Evolutionary conservation across 2,888 invertebrate species (phyloP), one percentile per base, ranked within the genome.

Genomic region (Alcis repandata): DNA sequence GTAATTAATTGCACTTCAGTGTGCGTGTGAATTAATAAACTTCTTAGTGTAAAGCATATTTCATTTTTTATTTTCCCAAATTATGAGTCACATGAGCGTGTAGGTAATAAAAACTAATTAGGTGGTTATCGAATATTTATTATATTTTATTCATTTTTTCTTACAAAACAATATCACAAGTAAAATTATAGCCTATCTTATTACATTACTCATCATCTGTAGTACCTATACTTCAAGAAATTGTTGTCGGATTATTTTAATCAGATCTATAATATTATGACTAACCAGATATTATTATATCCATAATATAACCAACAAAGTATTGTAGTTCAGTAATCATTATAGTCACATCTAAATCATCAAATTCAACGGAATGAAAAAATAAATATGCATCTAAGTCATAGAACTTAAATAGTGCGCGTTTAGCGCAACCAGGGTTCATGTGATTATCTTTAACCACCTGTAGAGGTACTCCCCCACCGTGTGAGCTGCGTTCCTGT

Each of bases 1-100:
- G 83, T 81, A 41, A 33, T 87, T 73, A 85, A 82, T 86, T 73
- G 87, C 90, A 89, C 90, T 80, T 81, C 71, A 84, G 78, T 77
- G 90, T 90, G 90, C 90, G 82, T 85, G 84, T 90, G 88, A 87
- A 89, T 82, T 84, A 85, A 88, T 86, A 86, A 86, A 88, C 86
- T 88, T 87, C 86, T 89, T 91, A 91, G 90, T 91, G 87, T 91
- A 91, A 90, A 85, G 86, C 87, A 87, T 82, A 62, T 58, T 48
- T 15, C 68, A 65, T 61, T 74, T 68, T 78, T 70, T 76, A 71
- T 78, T 79, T 63, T 17, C 15, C n/a, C 17, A 19, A 40, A 51
- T 7, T 19, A 20, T 9, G 27, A 27, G n/a, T n/a, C n/a, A n/a
- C n/a, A n/a, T n/a, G n/a, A n/a, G n/a, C n/a, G n/a, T 48, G 22